Evolutionary conservation across 1,140 invertebrate species (phyloP).

Genomic region (Diorhabda carinulata): DNA sequence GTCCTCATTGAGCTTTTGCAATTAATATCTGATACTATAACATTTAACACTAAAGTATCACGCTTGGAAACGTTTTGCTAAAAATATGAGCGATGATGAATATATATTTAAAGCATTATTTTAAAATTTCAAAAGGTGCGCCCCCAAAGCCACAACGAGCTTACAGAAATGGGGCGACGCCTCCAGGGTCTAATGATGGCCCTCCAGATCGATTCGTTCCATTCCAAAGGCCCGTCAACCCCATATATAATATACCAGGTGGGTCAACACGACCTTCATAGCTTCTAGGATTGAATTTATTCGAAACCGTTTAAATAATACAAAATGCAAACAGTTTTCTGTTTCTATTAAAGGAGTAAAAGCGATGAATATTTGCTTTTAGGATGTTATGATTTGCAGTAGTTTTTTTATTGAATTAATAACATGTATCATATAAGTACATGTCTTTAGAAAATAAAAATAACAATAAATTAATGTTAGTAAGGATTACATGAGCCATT

Average conservation of each 20-base stretch:
- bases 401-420: no score
- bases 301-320: background rate
- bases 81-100: background rate
- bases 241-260: conserved; percentile 59
- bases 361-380: no score
- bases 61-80: background rate
- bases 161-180: conserved; percentile 51
- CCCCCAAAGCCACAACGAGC: conserved; percentile 62
- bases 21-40: no score
- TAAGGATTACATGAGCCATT: no score
- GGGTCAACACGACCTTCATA: conserved; percentile 45
- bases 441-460: no score
- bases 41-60: no score
- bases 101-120: background rate
- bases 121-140: conserved; percentile 46
- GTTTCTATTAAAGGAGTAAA: no score
- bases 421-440: no score
- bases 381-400: no score
- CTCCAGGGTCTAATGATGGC: conserved; percentile 45
- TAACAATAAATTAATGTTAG: no score
- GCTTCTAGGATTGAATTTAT: background rate
- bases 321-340: no score
- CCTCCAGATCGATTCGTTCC: conserved; percentile 55
- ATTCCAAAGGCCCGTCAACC: conserved; percentile 52
- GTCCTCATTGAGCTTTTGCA: no score